phyloP scores from a whole-genome alignment of 2,113 vertebrate species.

The Alouatta palliata region DNA sequence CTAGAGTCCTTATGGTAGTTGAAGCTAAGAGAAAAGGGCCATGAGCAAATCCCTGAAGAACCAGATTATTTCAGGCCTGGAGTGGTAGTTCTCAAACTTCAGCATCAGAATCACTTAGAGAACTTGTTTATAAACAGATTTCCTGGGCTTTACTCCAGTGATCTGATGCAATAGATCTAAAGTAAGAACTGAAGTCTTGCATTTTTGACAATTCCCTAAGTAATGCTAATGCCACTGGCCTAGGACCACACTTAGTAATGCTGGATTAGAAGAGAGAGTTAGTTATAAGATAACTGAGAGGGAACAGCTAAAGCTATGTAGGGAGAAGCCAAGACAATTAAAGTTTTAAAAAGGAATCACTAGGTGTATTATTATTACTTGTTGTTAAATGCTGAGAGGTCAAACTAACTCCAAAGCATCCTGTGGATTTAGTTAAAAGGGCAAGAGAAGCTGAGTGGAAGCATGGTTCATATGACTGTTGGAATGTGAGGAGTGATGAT shows the following conservation, averaged over 20 bases:
- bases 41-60: accelerated
- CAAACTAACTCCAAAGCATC: not conserved
- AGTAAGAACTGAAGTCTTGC: not conserved
- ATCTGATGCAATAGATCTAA: not conserved
- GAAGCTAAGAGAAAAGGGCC: not conserved
- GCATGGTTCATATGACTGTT: not conserved
- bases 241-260: accelerated
- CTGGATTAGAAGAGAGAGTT: not conserved
- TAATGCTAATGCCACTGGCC: too few relatives aligned
- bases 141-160: not conserved
- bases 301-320: not conserved
- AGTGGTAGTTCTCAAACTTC: not conserved
- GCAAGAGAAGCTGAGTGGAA: not conserved
- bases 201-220: not conserved
- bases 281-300: not conserved
- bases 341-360: not conserved
- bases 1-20: not conserved
- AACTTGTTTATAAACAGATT: not conserved
- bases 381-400: not conserved
- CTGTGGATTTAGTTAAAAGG: not conserved
- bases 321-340: not conserved
- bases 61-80: not conserved
- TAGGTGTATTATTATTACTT: not conserved
- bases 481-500: not conserved
- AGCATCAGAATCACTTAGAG: not conserved